phyloP scores from a whole-genome alignment of 1,140 invertebrate genomes.

The Trachymyrmex cornetzi region DNA sequence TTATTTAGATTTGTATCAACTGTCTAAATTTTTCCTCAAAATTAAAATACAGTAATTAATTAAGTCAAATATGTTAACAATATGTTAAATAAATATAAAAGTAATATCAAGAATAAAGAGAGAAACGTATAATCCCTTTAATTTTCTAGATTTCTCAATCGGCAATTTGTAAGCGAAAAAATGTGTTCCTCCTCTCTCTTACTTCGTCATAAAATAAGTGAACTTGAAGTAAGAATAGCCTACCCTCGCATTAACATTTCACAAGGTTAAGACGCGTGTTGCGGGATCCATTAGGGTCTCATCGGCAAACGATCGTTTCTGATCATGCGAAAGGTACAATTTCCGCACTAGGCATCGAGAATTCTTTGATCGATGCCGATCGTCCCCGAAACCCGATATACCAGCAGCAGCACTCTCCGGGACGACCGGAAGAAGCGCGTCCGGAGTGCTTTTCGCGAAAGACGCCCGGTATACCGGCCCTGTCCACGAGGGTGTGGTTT shows the following conservation, averaged over 20 bases:
- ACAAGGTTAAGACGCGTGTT: conserved; percentile 31
- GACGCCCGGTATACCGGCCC: conserved; percentile 84
- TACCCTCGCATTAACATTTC: background rate
- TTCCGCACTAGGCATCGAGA: conserved; percentile 16
- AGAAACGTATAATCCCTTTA: background rate
- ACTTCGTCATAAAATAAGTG: background rate
- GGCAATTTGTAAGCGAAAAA: background rate
- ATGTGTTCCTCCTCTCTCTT: background rate
- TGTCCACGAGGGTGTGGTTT: conserved; percentile 86
- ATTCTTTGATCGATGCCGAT: conserved; percentile 38
- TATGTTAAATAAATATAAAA: background rate
- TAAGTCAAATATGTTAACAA: conserved; percentile 3
- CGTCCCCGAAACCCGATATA: conserved; percentile 13
- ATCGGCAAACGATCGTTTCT: conserved; percentile 17
- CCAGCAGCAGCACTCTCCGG: background rate
- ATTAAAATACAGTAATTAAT: conserved; percentile 1
- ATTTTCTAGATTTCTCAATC: background rate
- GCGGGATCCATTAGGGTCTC: conserved; percentile 34
- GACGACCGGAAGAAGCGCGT: conserved; percentile 29
- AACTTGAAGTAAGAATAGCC: conserved; percentile 3
- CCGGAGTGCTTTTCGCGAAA: conserved; percentile 74
- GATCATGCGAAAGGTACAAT: conserved; percentile 43
- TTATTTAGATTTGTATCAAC: background rate
- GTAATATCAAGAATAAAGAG: background rate
- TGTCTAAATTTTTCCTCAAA: background rate